phyloP scores from a whole-genome alignment of 35 echinoderm and acorn worm species.

The Strongylocentrotus purpuratus region DNA sequence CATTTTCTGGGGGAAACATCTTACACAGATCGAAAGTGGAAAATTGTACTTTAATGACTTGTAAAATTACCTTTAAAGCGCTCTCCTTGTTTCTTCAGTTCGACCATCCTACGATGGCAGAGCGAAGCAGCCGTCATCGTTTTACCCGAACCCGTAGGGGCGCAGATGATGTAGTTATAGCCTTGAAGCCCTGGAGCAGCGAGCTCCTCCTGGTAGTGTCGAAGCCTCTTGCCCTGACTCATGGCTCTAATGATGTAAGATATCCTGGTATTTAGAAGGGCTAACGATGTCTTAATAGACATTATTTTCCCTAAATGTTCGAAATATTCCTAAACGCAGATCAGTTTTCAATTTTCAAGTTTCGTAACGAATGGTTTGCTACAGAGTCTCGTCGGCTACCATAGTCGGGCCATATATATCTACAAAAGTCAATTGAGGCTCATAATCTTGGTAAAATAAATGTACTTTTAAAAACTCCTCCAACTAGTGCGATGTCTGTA shows the following conservation, averaged over 20 bases:
- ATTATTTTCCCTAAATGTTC: not conserved
- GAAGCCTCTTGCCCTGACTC: constrained; percentile 23
- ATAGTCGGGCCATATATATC: too few relatives aligned
- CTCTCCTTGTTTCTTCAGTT: not conserved
- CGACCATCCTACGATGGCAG: constrained; percentile 36
- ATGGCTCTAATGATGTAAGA: not conserved
- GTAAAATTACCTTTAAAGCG: constrained; percentile 49
- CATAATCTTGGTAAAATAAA: too few relatives aligned
- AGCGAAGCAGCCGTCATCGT: constrained; percentile 58
- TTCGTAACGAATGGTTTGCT: not conserved
- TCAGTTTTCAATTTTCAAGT: not conserved
- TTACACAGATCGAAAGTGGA: too few relatives aligned
- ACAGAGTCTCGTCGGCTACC: not conserved
- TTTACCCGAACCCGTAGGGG: constrained; percentile 73
- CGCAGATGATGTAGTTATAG: constrained; percentile 76
- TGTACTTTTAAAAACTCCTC: too few relatives aligned
- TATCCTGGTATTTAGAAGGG: not conserved
- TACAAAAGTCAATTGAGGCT: too few relatives aligned
- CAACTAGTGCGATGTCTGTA: too few relatives aligned
- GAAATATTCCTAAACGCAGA: not conserved
- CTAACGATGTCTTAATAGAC: not conserved
- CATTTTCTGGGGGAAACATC: too few relatives aligned
- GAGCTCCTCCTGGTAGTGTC: constrained; percentile 67
- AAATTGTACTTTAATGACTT: too few relatives aligned
- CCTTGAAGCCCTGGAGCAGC: constrained; percentile 55